These are phyloP conservation scores for Morus bassanus DNA, from an alignment of 2,797 vertebrate species.

Conservation along the genomic window DNA sequence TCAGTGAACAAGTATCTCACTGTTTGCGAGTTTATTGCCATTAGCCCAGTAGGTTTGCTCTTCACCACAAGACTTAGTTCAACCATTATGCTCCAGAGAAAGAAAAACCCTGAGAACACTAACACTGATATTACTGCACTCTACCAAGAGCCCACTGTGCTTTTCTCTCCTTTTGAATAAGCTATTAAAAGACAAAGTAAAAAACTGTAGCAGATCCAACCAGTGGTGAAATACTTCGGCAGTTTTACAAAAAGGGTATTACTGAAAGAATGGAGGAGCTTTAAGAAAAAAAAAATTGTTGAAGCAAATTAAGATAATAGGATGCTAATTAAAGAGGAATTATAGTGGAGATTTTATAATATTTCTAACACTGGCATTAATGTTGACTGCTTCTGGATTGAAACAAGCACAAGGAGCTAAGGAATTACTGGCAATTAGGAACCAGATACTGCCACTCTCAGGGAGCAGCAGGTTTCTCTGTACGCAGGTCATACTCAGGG, in stretches of 20 bases:
- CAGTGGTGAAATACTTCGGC: background rate
- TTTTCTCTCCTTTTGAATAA: constrained; percentile 21
- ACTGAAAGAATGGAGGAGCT: background rate
- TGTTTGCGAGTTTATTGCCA: constrained; percentile 16
- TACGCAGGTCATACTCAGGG: background rate
- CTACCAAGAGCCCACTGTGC: background rate
- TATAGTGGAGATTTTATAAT: constrained; percentile 19
- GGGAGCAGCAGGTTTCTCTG: background rate
- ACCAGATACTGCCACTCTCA: background rate
- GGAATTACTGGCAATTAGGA: background rate
- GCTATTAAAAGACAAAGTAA: constrained; percentile 26
- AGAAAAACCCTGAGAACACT: constrained; percentile 18
- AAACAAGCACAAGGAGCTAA: background rate
- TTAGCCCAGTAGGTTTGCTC: constrained; percentile 28
- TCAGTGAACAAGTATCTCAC: constrained; percentile 3
- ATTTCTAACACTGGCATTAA: background rate
- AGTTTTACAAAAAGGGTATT: background rate
- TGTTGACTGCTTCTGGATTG: background rate
- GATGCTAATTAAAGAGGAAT: constrained; percentile 57
- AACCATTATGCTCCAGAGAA: constrained; percentile 37
- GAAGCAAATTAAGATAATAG: constrained; percentile 44
- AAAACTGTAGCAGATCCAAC: constrained; percentile 7
- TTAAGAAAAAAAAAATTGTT: background rate
- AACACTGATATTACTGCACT: background rate
- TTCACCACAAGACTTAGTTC: constrained; percentile 25